Conservation (phyloP, 2,888 invertebrate genomes). For the Leucoptera coffeella region DNA sequence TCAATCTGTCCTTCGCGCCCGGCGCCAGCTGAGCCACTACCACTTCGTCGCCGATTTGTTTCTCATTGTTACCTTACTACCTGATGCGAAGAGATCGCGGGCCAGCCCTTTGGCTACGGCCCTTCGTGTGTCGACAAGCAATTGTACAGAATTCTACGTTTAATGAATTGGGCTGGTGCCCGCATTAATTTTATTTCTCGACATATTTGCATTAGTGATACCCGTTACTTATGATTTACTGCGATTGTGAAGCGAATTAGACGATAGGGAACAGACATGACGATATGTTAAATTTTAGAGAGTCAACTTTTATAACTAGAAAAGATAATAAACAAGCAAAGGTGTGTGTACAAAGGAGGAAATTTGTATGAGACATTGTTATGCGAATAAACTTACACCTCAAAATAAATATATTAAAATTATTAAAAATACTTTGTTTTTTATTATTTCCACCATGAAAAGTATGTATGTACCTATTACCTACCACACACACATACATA, state of each 20-base stretch:
- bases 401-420: constrained; percentile 43
- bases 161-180: no score
- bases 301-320: constrained; percentile 41
- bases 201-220: constrained; percentile 41
- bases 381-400: constrained; percentile 55
- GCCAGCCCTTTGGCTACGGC: no score
- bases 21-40: neutral
- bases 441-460: no score
- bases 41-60: neutral
- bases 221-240: constrained; percentile 36
- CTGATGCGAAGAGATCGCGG: no score
- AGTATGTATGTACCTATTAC: no score
- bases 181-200: constrained; percentile 32
- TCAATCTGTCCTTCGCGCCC: constrained; percentile 8
- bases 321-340: constrained; percentile 45
- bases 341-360: constrained; percentile 50
- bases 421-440: constrained; percentile 22
- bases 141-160: no score
- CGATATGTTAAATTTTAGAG: constrained; percentile 51
- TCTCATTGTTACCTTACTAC: no score
- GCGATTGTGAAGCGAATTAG: constrained; percentile 46
- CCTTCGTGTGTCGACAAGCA: no score
- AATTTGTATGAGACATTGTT: constrained; percentile 55
- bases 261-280: constrained; percentile 51
- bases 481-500: no score